Conservation (phyloP, 23 tunicate genomes). For the Styela clava region DNA sequence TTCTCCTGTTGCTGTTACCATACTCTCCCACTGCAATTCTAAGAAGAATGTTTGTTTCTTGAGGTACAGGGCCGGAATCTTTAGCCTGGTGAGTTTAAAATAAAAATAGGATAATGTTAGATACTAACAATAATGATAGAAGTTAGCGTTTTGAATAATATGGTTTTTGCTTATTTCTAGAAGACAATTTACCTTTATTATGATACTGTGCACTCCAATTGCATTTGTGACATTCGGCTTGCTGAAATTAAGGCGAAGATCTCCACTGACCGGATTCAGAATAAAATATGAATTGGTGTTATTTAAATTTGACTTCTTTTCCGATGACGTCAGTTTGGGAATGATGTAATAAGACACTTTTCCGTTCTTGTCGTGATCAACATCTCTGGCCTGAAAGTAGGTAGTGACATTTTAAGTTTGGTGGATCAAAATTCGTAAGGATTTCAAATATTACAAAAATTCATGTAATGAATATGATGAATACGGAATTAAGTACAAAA, state of each 20-base stretch:
- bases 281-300: constrained; percentile 26
- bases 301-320: neutral
- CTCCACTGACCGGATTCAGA: constrained; percentile 43
- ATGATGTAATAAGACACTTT: constrained; percentile 28
- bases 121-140: neutral
- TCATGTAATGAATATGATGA: neutral
- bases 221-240: constrained; percentile 14
- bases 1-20: neutral
- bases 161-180: neutral
- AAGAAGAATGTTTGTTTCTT: constrained; percentile 22
- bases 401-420: neutral
- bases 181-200: constrained; percentile 52
- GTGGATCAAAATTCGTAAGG: too few relatives aligned
- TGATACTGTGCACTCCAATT: constrained; percentile 35
- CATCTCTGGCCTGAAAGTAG: constrained; percentile 66
- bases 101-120: neutral
- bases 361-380: constrained; percentile 48
- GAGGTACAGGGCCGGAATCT: constrained; percentile 34
- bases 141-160: neutral
- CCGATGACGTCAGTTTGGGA: constrained; percentile 10
- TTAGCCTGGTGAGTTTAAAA: constrained; percentile 30
- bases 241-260: constrained; percentile 58
- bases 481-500: too few relatives aligned
- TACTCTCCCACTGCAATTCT: constrained; percentile 27
- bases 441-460: too few relatives aligned